A percentile compares a stretch with the other conserved stretches of the same genome.
Conservation (phyloP, 1,140 invertebrate genomes). For the Leptonema lineaticorne region DNA sequence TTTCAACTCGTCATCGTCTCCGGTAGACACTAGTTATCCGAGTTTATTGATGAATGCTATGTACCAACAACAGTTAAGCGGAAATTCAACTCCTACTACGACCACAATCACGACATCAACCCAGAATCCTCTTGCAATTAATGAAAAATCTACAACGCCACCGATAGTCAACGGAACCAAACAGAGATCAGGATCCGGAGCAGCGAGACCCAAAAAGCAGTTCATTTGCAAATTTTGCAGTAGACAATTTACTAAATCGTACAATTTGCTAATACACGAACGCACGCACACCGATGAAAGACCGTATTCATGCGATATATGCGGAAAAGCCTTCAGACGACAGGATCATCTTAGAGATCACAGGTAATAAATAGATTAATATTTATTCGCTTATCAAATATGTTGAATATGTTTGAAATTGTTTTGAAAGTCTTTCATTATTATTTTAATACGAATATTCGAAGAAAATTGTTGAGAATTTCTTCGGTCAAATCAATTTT, state of each 20-base stretch:
- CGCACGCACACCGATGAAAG: conserved; percentile 97
- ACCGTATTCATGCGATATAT: conserved; percentile 97
- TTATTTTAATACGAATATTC: too few species aligned
- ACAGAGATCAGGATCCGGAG: conserved; percentile 58
- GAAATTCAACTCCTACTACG: too few species aligned
- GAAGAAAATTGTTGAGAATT: too few species aligned
- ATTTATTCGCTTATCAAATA: too few species aligned
- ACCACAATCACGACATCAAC: conserved; percentile 50
- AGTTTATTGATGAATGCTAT: conserved; percentile 62
- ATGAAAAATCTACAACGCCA: conserved; percentile 42
- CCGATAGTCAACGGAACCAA: conserved; percentile 56
- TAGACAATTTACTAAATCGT: conserved; percentile 96
- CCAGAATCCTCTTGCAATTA: conserved; percentile 3
- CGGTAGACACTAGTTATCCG: conserved; percentile 59
- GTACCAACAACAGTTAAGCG: conserved; percentile 59
- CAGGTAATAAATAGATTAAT: too few species aligned
- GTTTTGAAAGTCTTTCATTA: too few species aligned
- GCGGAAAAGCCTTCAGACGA: conserved; percentile 93
- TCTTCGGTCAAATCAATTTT: too few species aligned
- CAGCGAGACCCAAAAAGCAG: conserved; percentile 87
- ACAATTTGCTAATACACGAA: conserved; percentile 97
- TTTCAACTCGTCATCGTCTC: conserved; percentile 51
- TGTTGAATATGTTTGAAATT: too few species aligned
- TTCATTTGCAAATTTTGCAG: conserved; percentile 98
- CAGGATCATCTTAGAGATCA: conserved; percentile 96